Conservation (phyloP, 2,113 vertebrate species). For the Numida meleagris region DNA sequence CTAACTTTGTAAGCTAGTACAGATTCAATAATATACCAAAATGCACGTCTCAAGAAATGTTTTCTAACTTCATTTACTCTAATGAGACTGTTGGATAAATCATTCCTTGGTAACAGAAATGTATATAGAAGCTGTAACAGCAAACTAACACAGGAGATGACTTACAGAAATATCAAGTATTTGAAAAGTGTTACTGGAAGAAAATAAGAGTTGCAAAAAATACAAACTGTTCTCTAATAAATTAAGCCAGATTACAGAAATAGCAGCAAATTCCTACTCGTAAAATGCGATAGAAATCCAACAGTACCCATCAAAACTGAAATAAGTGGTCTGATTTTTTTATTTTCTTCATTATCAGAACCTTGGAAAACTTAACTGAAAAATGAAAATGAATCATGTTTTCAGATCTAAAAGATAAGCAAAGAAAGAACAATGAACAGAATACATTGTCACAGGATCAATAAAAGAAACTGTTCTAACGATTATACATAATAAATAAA, state of each 20-base stretch:
- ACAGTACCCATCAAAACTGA: background rate
- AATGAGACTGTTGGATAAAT: background rate
- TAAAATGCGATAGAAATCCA: background rate
- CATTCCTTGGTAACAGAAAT: background rate
- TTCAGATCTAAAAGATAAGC: background rate
- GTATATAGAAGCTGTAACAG: background rate
- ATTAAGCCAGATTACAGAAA: background rate
- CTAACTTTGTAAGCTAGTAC: background rate
- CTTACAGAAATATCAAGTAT: background rate
- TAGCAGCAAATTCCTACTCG: background rate
- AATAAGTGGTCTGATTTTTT: background rate
- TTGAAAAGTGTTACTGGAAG: background rate
- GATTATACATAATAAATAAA: background rate
- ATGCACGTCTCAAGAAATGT: background rate
- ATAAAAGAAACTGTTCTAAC: background rate
- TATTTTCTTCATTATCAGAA: background rate
- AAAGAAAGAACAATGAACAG: background rate
- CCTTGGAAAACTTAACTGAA: background rate
- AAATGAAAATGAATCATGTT: background rate
- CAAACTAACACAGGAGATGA: background rate
- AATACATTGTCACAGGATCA: background rate
- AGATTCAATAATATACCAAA: background rate
- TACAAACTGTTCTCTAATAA: background rate
- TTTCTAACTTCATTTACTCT: background rate
- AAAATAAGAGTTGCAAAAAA: background rate